Base-by-base conservation (phyloP, 2,797 vertebrate species). In the Peromyscus attwateri region DNA sequence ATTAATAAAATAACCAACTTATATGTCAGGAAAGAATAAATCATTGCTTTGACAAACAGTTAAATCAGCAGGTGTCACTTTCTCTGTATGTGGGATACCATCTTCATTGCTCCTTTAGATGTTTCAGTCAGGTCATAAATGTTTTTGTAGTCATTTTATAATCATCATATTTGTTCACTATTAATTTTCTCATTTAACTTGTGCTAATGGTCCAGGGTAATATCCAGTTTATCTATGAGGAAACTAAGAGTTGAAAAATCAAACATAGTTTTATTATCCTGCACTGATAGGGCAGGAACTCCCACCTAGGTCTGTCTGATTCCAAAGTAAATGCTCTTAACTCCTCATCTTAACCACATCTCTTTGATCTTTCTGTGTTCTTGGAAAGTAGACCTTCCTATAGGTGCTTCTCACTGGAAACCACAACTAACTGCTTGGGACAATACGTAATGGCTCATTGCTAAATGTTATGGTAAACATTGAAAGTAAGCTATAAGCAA, bases 61-160 rank as follows among this genome's bases (percentile, higher is more conserved):
- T 31, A 79, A 95, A 46, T 81, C 93, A 55, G 10, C 34, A 23
- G 14, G 27, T 43, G 11, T 37, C 19, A 7, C 25, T 17, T 16
- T 52, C 0, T 70, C 0, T 70, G 37, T 8, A 0, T 16, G 2
- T 37, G 17, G 43, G 71, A 16, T 60, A 17, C 27, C 14, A 6
- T 37, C 17, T 79, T 55, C 7, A 16, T 23, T 43, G 9, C 55
- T 64, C 60, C 43, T 71, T 23, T 10, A 73, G 12, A 27, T n/a
- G 3, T 75, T 84, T 89, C 12, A n/a, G 27, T 46, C 21, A 31
- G 13, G 1, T 17, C 13, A 57, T 83, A 43, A 85, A 5, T 81
- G 11, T 89, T 93, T 66, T 49, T 71, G 0, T 40, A n/a, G 55
- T 91, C 52, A 27, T 71, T 62, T 52, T 46, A 29, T 90, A 89